Base-by-base conservation (phyloP, 2,888 invertebrate species). In the Pardosa pseudoannulata region DNA sequence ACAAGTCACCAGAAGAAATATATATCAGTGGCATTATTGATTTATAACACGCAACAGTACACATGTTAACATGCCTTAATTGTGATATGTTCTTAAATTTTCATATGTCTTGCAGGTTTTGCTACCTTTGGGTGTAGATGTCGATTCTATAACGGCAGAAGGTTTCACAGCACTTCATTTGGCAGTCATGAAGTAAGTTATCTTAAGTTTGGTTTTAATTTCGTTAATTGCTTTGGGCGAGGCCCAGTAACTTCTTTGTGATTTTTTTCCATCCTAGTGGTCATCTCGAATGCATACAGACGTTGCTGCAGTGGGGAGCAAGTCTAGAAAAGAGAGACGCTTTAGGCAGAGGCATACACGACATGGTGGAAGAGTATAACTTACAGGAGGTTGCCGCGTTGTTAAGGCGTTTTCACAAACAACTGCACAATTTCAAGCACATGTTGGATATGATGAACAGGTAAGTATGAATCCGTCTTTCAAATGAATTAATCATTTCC, bases 141-240 rank as follows among this genome's bases (percentile, higher is more conserved):
- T 89, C 9, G 89, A 89, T 32, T 71, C 73, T 27, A 31, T 83
- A 0, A 88, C 89, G 23, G 46, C 88, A 9, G 89, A 89, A 74
- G 89, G 89, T 19, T 89, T 89, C 62, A 88, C 89, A n/a, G 83
- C 89, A 2, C 80, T 89, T n/a, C 89, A 89, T 80, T 56, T 89
- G 13, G 89, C 89, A 56, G 83, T 87, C 11, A 86, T 89, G 80
- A 89, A 89, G 89, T 89, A 83, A 79, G 71, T 75, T 16, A 16
- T 16, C 2, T 31, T 31, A 6, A n/a, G 7, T 31, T 11, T 50
- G n/a, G 9, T 7, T 36, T 36, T 36, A 9, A 36, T 7, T 7
- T 36, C 3, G 9, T 19, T 9, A 67, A 5, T 56, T 56, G 23
- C n/a, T n/a, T n/a, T n/a, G n/a, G n/a, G n/a, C n/a, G n/a, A n/a